Evolutionary conservation across 2,113 vertebrate genomes (phyloP).

Genomic region (Pelmatolapia mariae): DNA sequence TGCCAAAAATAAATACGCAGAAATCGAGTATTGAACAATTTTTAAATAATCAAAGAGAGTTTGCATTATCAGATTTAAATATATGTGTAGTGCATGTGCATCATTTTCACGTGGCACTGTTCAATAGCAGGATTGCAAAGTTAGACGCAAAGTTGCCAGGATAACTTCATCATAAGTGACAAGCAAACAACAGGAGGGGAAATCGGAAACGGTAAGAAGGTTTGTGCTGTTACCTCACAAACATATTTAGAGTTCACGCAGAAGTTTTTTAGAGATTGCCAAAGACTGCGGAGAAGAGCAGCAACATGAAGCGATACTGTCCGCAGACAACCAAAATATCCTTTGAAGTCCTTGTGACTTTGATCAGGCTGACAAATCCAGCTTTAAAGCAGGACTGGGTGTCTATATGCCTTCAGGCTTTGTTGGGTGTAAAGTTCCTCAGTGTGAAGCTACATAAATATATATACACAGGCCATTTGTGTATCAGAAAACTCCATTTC

Average conservation of each 20-base stretch:
- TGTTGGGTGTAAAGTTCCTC: conserved; percentile 23
- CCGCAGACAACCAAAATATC: conserved; percentile 36
- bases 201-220: neutral
- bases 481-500: neutral
- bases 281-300: conserved; percentile 8
- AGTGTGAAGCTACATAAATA: conserved; percentile 9
- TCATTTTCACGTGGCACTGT: neutral
- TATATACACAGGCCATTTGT: neutral
- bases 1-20: conserved; percentile 20
- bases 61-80: neutral
- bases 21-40: neutral
- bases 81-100: neutral
- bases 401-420: conserved; percentile 36
- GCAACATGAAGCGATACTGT: conserved; percentile 20
- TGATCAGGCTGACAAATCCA: conserved; percentile 63
- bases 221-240: neutral
- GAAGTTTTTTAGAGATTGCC: conserved; percentile 6
- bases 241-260: conserved; percentile 7
- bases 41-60: neutral
- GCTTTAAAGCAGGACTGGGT: conserved; percentile 26
- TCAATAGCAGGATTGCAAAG: neutral
- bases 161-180: neutral
- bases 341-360: conserved; percentile 57
- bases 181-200: neutral
- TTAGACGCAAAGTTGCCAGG: neutral